Evolutionary conservation across 2,888 invertebrate species (phyloP).

Genomic region (Rhingia campestris): DNA sequence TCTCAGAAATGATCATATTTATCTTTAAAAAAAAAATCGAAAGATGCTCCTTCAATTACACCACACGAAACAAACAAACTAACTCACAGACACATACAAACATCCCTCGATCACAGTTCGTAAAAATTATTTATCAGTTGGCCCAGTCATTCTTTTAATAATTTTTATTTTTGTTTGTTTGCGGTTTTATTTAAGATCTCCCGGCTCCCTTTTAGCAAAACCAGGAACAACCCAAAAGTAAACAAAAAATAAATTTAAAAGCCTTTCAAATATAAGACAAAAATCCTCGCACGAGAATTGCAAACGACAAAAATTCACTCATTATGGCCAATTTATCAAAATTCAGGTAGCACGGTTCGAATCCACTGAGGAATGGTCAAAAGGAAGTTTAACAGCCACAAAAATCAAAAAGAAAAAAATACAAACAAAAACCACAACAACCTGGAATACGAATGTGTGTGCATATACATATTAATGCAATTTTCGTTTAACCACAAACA

Average conservation of each 20-base stretch:
- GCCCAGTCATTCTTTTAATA: conserved; percentile 59
- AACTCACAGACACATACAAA: conserved; percentile 5
- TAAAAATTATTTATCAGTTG: conserved; percentile 67
- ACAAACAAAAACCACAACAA: conserved; percentile 1
- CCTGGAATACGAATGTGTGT: conserved; percentile 46
- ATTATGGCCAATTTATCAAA: conserved; percentile 75
- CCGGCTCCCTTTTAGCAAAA: neutral
- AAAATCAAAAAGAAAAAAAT: conserved; percentile 22
- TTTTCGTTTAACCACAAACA: conserved; percentile 72
- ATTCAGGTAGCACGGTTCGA: conserved; percentile 73
- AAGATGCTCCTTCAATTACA: conserved; percentile 62
- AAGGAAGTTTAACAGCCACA: conserved; percentile 52
- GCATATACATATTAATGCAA: conserved; percentile 68
- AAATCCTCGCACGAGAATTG: conserved; percentile 70
- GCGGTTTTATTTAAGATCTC: neutral
- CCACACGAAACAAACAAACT: conserved; percentile 40
- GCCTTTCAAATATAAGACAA: conserved; percentile 49
- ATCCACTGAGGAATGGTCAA: conserved; percentile 65
- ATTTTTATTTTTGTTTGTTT: conserved; percentile 8
- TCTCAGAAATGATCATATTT: conserved; percentile 68
- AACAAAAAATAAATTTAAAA: conserved; percentile 73
- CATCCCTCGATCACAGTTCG: conserved; percentile 37
- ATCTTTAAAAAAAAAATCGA: conserved; percentile 48
- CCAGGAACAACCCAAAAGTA: conserved; percentile 53
- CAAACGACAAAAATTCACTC: conserved; percentile 75